Conservation (phyloP, 1,140 invertebrate species). For the Drosophila neocordata region DNA sequence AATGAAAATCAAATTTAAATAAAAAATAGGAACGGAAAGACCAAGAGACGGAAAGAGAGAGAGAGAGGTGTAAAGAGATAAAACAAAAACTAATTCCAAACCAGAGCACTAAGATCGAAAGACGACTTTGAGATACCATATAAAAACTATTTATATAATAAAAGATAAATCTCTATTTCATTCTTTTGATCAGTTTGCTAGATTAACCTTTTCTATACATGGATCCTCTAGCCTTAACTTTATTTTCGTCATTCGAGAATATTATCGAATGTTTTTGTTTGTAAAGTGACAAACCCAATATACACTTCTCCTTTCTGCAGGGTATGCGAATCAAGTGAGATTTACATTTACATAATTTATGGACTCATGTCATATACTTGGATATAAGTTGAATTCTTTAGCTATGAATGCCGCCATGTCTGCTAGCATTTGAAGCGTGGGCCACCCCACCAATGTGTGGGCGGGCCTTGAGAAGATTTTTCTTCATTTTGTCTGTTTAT, state of each 20-base stretch:
- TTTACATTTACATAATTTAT: slow-evolving; percentile 76
- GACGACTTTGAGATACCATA: not conserved
- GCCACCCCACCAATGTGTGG: slow-evolving; percentile 48
- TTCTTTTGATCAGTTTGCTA: no score
- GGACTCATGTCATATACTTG: slow-evolving; percentile 47
- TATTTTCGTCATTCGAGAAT: no score
- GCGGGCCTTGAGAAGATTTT: slow-evolving; percentile 44
- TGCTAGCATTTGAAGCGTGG: slow-evolving; percentile 59
- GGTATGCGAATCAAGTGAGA: slow-evolving; percentile 20
- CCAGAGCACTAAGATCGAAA: not conserved
- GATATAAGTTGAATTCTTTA: slow-evolving; percentile 43
- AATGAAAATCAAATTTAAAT: slow-evolving; percentile 55
- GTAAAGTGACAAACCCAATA: no score
- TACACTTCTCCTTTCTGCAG: not conserved
- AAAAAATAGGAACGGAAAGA: slow-evolving; percentile 29
- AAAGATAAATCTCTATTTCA: no score
- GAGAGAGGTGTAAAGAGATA: no score
- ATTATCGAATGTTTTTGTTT: no score
- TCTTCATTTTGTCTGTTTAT: not conserved
- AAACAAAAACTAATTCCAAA: slow-evolving; percentile 19
- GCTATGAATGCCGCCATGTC: slow-evolving; percentile 66
- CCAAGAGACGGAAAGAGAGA: slow-evolving; percentile 5
- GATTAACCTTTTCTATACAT: no score
- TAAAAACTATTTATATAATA: not conserved
- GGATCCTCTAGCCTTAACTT: no score